Conservation (phyloP, 2,797 vertebrate genomes). For the Eulemur coronatus region DNA sequence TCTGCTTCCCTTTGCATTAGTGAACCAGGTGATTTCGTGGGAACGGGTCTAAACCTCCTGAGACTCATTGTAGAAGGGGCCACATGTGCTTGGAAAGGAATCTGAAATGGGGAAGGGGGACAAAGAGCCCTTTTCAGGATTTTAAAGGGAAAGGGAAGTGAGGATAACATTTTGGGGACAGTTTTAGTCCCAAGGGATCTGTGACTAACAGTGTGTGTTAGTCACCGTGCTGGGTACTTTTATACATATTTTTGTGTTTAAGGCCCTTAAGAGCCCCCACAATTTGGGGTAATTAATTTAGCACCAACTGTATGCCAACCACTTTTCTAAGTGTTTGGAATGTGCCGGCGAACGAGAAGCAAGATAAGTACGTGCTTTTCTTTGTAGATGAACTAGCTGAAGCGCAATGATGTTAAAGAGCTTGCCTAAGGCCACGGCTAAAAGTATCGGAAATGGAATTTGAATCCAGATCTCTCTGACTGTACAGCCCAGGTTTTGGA, state of each 20-base stretch:
- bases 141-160: conserved; percentile 19
- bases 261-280: not conserved
- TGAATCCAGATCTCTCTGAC: not conserved
- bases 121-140: not conserved
- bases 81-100: not conserved
- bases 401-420: not conserved
- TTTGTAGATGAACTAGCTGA: not conserved
- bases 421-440: not conserved
- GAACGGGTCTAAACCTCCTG: not conserved
- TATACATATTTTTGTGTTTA: not conserved
- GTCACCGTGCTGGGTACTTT: not conserved
- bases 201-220: not conserved
- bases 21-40: conserved; percentile 33
- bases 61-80: not conserved
- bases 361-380: not conserved
- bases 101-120: not conserved
- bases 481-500: not conserved
- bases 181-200: not conserved
- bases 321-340: not conserved
- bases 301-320: not conserved
- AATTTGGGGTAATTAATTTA: not conserved
- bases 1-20: not conserved
- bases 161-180: not conserved
- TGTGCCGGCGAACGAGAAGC: not conserved
- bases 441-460: not conserved